phyloP scores from a whole-genome alignment of 2,888 invertebrate species.

The Tenthredo amoena region DNA sequence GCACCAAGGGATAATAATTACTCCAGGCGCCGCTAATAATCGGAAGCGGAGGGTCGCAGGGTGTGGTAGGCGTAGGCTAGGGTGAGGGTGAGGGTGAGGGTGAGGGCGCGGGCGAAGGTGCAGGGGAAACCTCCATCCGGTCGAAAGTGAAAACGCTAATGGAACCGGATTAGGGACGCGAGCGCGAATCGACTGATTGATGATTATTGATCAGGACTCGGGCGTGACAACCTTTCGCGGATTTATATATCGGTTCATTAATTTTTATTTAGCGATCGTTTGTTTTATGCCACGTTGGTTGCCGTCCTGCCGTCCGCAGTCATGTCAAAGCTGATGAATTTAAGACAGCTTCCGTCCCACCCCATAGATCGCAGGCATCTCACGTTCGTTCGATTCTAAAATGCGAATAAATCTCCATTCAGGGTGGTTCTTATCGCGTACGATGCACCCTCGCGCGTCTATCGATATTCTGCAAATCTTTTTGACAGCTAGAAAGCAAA shows the following conservation, averaged over 20 bases:
- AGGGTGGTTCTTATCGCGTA: background rate
- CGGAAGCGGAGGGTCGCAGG: constrained; percentile 43
- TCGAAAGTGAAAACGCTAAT: constrained; percentile 61
- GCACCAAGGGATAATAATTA: constrained; percentile 31
- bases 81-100: constrained; percentile 1
- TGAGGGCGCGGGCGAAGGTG: background rate
- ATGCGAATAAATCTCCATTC: constrained; percentile 19
- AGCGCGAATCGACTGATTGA: constrained; percentile 60
- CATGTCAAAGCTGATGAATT: background rate
- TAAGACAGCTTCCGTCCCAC: background rate
- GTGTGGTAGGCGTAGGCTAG: constrained; percentile 30
- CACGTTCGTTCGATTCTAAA: background rate
- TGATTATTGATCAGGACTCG: constrained; percentile 57
- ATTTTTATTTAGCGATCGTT: constrained; percentile 29
- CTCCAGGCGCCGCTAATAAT: constrained; percentile 39
- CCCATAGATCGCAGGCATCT: background rate
- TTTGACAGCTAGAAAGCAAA: background rate
- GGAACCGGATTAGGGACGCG: constrained; percentile 59
- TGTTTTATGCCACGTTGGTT: background rate
- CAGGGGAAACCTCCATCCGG: constrained; percentile 37
- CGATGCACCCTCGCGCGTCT: background rate
- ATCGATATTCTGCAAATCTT: background rate
- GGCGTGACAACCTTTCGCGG: constrained; percentile 41
- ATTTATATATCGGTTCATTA: constrained; percentile 43
- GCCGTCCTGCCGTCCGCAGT: background rate